A percentile compares a stretch with the other conserved stretches of the same genome.
These are phyloP conservation scores for Pempheris klunzingeri DNA, from an alignment of 2,797 vertebrate species.

Conservation along the genomic window DNA sequence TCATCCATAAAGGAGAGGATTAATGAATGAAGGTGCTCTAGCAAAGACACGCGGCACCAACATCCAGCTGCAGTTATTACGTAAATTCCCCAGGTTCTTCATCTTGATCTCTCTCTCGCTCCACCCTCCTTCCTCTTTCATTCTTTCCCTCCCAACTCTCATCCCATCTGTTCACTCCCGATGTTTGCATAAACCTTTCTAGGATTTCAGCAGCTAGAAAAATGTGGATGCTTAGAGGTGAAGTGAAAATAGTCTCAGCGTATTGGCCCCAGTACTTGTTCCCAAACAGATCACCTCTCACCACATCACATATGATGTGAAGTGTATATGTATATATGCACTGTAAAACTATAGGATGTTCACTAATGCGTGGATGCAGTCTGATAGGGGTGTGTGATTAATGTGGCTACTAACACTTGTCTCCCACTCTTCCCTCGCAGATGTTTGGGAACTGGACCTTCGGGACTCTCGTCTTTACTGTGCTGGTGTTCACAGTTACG, in stretches of 20 bases:
- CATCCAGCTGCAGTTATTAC: conserved; percentile 47
- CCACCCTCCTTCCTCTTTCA: conserved; percentile 27
- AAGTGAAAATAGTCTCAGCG: conserved; percentile 21
- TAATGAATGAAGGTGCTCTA: conserved; percentile 24
- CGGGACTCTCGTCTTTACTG: conserved; percentile 97
- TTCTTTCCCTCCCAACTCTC: conserved; percentile 25
- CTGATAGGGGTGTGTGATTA: neutral
- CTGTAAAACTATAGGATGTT: conserved; percentile 8
- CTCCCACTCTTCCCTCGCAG: conserved; percentile 74
- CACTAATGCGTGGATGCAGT: conserved; percentile 25
- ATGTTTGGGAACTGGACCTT: conserved; percentile 99
- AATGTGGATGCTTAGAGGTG: conserved; percentile 28
- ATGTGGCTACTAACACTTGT: conserved; percentile 24
- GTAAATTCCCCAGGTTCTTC: conserved; percentile 36
- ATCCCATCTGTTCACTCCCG: conserved; percentile 63
- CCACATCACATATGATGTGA: conserved; percentile 11
- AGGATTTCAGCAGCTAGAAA: conserved; percentile 52
- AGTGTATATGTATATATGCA: neutral
- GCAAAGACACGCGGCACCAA: conserved; percentile 13
- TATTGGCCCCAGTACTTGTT: conserved; percentile 11
- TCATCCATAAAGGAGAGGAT: conserved; percentile 4
- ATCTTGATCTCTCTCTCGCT: conserved; percentile 34
- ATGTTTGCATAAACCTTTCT: conserved; percentile 54
- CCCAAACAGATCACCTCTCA: conserved; percentile 4
- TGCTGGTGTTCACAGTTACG: conserved; percentile 97